Percentiles rank a stretch among this genome's conserved stretches.
These are phyloP conservation scores for Operophtera brumata DNA, from an alignment of 2,888 invertebrate species.

Conservation along the genomic window DNA sequence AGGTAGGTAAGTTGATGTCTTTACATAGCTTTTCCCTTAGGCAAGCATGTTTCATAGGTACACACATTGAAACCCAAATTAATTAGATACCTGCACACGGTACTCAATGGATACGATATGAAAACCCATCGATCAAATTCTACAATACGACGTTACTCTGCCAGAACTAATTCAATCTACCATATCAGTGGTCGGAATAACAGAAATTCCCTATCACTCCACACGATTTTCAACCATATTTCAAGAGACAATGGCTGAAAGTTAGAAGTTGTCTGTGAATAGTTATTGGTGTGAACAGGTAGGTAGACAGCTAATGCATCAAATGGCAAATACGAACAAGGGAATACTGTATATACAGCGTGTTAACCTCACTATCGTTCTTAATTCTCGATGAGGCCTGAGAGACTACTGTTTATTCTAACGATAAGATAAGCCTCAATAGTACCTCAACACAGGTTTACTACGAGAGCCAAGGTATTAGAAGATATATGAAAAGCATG, in stretches of 20 bases:
- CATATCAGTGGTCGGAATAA: conserved; percentile 38
- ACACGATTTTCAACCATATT: conserved; percentile 4
- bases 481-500: too few species aligned
- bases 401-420: neutral
- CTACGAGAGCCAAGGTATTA: too few species aligned
- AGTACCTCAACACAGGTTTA: too few species aligned
- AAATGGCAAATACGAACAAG: conserved; percentile 40
- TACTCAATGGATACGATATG: conserved; percentile 22
- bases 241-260: neutral
- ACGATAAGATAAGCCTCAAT: too few species aligned
- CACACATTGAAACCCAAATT: neutral
- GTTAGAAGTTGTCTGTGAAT: neutral
- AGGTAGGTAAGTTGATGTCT: too few species aligned
- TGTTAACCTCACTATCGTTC: conserved; percentile 8
- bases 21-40: neutral
- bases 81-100: neutral
- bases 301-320: conserved; percentile 40
- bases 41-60: neutral
- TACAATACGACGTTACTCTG: conserved; percentile 30
- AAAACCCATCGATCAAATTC: conserved; percentile 43
- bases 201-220: conserved; percentile 12
- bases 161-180: conserved; percentile 45
- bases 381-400: neutral
- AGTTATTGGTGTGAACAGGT: conserved; percentile 1
- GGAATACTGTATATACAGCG: conserved; percentile 26